Percentiles rank a stretch among this genome's conserved stretches.
These are phyloP conservation scores for Eudemis profundana DNA, from an alignment of 2,888 invertebrate genomes.

Conservation along the genomic window DNA sequence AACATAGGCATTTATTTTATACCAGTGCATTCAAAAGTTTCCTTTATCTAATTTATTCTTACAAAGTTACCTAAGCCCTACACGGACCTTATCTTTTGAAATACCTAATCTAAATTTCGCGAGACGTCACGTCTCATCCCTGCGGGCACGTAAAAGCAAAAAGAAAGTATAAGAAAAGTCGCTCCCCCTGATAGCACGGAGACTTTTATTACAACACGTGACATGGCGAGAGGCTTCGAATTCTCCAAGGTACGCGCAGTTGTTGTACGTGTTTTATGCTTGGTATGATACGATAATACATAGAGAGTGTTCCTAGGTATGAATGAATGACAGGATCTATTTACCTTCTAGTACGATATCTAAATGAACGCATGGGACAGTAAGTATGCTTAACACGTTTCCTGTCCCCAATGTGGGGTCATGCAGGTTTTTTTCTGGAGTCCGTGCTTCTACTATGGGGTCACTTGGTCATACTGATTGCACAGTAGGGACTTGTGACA, in stretches of 20 bases:
- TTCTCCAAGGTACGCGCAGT: conserved; percentile 61
- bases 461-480: too few relatives aligned
- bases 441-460: too few relatives aligned
- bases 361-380: too few relatives aligned
- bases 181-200: conserved; percentile 66
- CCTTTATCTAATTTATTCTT: too few relatives aligned
- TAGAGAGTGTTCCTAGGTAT: not conserved
- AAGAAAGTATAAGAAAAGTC: conserved; percentile 73
- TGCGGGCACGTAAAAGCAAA: conserved; percentile 71
- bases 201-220: conserved; percentile 79
- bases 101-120: conserved; percentile 50
- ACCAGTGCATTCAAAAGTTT: too few relatives aligned
- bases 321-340: not conserved
- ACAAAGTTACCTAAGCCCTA: too few relatives aligned
- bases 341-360: too few relatives aligned
- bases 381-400: too few relatives aligned
- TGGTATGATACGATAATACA: conserved; percentile 6
- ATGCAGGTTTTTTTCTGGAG: too few relatives aligned
- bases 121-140: conserved; percentile 65
- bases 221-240: conserved; percentile 67
- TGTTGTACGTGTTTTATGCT: conserved; percentile 25
- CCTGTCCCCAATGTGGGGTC: too few relatives aligned
- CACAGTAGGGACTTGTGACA: too few relatives aligned
- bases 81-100: conserved; percentile 24
- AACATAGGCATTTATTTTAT: too few relatives aligned